Conservation (phyloP, 2,888 invertebrate genomes). For the Aleiodes alternator region DNA sequence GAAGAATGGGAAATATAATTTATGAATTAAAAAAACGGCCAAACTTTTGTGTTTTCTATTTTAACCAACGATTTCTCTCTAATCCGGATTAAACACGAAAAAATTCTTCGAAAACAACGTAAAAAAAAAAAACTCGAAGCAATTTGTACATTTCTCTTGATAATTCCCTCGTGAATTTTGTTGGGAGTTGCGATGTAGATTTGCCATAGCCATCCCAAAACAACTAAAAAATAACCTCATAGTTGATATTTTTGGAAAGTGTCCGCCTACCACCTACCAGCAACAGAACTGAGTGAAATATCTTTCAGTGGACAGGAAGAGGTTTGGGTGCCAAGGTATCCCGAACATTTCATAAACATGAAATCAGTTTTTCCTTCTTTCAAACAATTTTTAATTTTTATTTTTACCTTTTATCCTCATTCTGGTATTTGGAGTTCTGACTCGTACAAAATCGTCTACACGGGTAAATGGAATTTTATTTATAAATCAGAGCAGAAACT, state of each 20-base stretch:
- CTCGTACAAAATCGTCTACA: conserved; percentile 34
- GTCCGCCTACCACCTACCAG: conserved; percentile 42
- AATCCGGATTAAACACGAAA: too few species aligned
- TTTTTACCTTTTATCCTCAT: conserved; percentile 18
- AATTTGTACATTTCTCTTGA: conserved; percentile 24
- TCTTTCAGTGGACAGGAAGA: conserved; percentile 29
- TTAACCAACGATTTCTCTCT: too few species aligned
- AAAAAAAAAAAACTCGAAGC: conserved; percentile 5
- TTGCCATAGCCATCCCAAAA: too few species aligned
- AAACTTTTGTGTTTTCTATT: too few species aligned
- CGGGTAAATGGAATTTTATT: conserved; percentile 65
- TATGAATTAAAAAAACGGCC: too few species aligned
- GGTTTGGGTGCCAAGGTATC: conserved; percentile 61
- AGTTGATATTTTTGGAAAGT: conserved; percentile 67
- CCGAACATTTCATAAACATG: conserved; percentile 70
- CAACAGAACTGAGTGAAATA: not conserved
- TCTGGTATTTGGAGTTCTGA: conserved; percentile 28
- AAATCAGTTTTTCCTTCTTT: conserved; percentile 70
- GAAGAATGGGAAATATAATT: too few species aligned
- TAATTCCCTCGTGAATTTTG: conserved; percentile 11
- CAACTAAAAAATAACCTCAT: conserved; percentile 29
- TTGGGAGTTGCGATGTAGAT: too few species aligned
- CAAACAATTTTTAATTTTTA: conserved; percentile 9
- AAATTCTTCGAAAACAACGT: not conserved
- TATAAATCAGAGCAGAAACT: conserved; percentile 60